Evolutionary conservation across 2,113 vertebrate genomes (phyloP).

Genomic region (Ornithorhynchus anatinus): DNA sequence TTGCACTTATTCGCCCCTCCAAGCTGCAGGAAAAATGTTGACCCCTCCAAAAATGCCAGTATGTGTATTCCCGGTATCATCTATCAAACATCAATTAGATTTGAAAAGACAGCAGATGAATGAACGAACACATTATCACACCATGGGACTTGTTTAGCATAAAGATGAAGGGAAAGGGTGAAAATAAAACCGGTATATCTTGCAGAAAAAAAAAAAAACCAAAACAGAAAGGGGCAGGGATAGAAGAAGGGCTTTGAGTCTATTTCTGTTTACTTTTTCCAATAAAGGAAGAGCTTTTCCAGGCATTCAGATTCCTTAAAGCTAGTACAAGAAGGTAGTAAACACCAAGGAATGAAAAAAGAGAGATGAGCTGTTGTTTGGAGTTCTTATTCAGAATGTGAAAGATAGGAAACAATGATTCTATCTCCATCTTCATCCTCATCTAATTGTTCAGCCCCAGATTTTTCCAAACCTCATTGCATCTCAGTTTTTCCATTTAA

Average conservation of each 20-base stretch:
- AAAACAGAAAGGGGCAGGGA: not conserved
- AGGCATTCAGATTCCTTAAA: not conserved
- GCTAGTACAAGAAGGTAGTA: not conserved
- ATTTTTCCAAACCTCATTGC: no score
- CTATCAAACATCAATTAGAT: constrained; percentile 34
- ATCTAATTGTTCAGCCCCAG: no score
- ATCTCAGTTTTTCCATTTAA: no score
- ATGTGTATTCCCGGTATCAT: constrained; percentile 28
- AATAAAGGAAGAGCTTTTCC: fast-evolving
- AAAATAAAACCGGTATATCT: not conserved
- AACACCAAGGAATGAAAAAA: not conserved
- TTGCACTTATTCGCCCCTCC: constrained; percentile 34
- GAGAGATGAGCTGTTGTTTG: no score
- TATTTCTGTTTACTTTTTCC: not conserved
- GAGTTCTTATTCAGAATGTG: no score
- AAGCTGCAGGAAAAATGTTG: constrained; percentile 16
- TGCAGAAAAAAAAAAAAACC: not conserved
- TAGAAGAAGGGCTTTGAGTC: not conserved
- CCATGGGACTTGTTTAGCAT: not conserved
- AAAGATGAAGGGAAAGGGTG: not conserved
- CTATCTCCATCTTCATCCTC: no score
- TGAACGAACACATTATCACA: constrained; percentile 2
- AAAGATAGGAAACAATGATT: no score
- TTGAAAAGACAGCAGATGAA: constrained; percentile 50
- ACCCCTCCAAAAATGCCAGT: not conserved